A percentile compares a stretch with the other conserved stretches of the same genome.
phyloP scores from a whole-genome alignment of 2,888 invertebrate genomes.

The Phaedon cochleariae region DNA sequence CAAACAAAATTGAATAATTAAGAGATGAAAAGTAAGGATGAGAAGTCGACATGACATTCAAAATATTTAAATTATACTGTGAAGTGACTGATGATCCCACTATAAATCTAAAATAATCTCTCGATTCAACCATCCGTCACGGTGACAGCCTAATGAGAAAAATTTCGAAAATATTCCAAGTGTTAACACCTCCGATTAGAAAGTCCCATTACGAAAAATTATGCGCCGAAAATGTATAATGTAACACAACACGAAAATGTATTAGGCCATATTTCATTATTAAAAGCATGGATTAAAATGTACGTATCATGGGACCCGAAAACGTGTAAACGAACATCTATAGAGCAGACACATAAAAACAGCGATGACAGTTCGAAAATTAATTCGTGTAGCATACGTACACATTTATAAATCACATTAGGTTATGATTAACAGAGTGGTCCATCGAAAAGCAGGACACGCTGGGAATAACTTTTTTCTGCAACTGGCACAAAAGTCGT shows the following conservation, averaged over 20 bases:
- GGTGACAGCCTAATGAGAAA: conserved; percentile 33
- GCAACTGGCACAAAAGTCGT: too few relatives aligned
- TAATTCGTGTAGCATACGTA: conserved; percentile 14
- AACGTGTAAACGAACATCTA: conserved; percentile 19
- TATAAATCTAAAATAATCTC: conserved; percentile 20
- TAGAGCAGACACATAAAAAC: conserved; percentile 17
- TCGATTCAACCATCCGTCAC: conserved; percentile 28
- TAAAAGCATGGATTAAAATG: conserved; percentile 25
- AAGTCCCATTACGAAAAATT: conserved; percentile 30
- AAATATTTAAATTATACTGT: conserved; percentile 7
- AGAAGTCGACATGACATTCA: not conserved
- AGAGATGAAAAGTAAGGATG: too few relatives aligned
- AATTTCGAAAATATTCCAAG: conserved; percentile 29
- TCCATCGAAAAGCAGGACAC: too few relatives aligned
- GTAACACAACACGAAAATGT: conserved; percentile 30
- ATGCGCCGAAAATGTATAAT: conserved; percentile 24
- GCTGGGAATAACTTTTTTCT: too few relatives aligned
- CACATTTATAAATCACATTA: conserved; percentile 19
- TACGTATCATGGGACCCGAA: conserved; percentile 15
- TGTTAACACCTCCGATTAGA: conserved; percentile 36
- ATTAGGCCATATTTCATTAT: conserved; percentile 29
- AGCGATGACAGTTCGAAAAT: conserved; percentile 19
- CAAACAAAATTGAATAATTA: too few relatives aligned
- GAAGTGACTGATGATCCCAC: conserved; percentile 2
- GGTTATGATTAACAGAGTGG: not conserved